Base-by-base conservation (phyloP, 2,797 vertebrate genomes). In the Catamblyrhynchus diadema region DNA sequence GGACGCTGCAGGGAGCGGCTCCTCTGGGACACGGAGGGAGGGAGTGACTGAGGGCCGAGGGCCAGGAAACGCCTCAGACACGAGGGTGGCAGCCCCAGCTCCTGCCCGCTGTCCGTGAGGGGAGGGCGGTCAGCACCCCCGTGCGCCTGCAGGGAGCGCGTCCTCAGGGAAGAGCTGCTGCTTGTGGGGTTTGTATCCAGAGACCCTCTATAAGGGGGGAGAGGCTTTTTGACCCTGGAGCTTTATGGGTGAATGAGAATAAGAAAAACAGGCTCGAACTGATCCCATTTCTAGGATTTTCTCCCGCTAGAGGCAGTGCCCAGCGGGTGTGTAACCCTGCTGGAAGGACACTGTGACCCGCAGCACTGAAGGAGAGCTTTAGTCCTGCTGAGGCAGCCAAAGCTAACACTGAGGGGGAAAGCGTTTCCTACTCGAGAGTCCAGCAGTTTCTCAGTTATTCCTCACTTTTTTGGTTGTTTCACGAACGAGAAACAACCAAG, bases 191-290 rank as follows among this genome's bases (percentile, higher is more conserved):
- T 18, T 24, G 42, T 23, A 13, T 47, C 61, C 67, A 66, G 28
- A 22, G 18, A 12, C 4, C 5, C 41, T 0, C 18, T 13, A 0
- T 2, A 8, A 45, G 37, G 24, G 4, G 37, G 33, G 37, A 77
- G 27, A 10, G 32, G 35, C 28, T n/a, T n/a, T 57, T 9, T 25
- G 22, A 16, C 11, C 8, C 15, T 19, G 53, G 20, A 53, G 18
- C 54, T 57, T 19, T 50, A 33, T 0, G 1, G 72, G 57, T 45
- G 32, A 5, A 5, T 39, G 61, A 61, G 24, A 56, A 28, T 8
- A 79, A 16, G 15, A 18, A 45, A 56, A 60, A 66, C 25, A 1
- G 6, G 18, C 66, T 62, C 3, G 35, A 50, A 13, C 3, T 4
- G 65, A 35, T 35, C 27, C 22, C 8, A 18, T 56, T 33, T 54